Evolutionary conservation across 2,113 vertebrate species (phyloP), one percentile per base, ranked within the genome.

Genomic region (Pterocles gutturalis): DNA sequence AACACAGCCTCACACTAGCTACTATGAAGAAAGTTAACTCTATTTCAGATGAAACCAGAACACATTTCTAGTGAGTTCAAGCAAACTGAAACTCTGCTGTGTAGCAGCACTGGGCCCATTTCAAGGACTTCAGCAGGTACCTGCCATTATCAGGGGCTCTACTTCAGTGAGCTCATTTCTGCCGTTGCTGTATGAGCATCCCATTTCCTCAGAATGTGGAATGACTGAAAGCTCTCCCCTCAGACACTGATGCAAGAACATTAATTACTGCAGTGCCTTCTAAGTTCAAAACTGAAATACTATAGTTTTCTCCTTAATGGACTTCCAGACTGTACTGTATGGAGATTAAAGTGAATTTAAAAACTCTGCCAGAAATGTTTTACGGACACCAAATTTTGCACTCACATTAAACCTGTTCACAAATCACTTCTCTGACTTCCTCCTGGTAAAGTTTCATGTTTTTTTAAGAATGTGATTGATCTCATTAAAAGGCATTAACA

Each of bases 401-500:
- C 58, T 83, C 1, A 0, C 16, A 25, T 62, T 66, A 72, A 83
- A 83, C 36, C 38, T 43, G 7, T 51, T 91, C 80, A 67, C 38
- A 89, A 75, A 87, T 92, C n/a, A 36, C 11, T 85, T 66, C 21
- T 26, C 21, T 57, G 71, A 60, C 51, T 78, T 71, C n/a, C 49
- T 92, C 34, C 55, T 86, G 60, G 34, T 48, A 22, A 13, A 72
- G n/a, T 80, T 66, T 54, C 7, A 1, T 16, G 53, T 65, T 79
- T 34, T 93, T 83, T 89, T 19, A 25, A 38, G 65, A 80, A 54
- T 28, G 19, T 2, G 12, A 58, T 7, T 80, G 75, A 85, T 94
- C 64, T 94, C 76, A 86, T 96, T 93, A 85, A 85, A 90, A 90
- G 41, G 29, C 2, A 3, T 83, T 90, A 91, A 80, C 4, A 2